phyloP scores from a whole-genome alignment of 92 coral and sea anemone genomes.

The Epizoanthus rinbou region DNA sequence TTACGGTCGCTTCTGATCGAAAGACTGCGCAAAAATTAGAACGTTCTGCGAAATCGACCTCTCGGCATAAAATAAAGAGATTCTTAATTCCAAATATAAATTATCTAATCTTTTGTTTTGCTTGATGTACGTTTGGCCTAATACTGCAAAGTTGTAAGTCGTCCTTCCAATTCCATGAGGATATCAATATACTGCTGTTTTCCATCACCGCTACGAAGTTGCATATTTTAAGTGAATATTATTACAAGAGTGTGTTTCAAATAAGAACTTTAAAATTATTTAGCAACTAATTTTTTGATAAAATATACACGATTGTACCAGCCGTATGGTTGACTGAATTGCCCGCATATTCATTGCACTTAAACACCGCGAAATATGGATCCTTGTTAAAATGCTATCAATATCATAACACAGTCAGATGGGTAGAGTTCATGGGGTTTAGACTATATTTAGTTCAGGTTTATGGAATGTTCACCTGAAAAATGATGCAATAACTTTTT shows the following conservation, averaged over 20 bases:
- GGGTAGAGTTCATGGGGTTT: neutral
- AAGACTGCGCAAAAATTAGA: neutral
- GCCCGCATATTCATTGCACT: neutral
- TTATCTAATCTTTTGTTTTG: neutral
- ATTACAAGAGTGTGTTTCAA: neutral
- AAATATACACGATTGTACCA: neutral
- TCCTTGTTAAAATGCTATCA: neutral
- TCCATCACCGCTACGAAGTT: neutral
- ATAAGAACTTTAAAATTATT: neutral
- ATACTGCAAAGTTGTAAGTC: neutral
- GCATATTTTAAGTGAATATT: neutral
- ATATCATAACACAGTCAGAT: no score
- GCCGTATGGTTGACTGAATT: neutral
- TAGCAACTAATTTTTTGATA: neutral
- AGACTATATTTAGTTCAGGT: neutral
- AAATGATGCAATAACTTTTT: neutral
- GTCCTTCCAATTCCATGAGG: neutral
- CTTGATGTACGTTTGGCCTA: neutral
- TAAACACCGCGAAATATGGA: neutral
- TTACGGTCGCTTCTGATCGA: neutral
- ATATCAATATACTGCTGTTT: neutral
- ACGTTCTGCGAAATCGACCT: neutral
- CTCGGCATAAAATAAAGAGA: neutral
- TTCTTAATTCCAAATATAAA: neutral
- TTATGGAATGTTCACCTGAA: neutral